Percentiles rank a stretch among this genome's conserved stretches.
phyloP scores from a whole-genome alignment of 2,888 invertebrate genomes.

The Crepidodera aurea region DNA sequence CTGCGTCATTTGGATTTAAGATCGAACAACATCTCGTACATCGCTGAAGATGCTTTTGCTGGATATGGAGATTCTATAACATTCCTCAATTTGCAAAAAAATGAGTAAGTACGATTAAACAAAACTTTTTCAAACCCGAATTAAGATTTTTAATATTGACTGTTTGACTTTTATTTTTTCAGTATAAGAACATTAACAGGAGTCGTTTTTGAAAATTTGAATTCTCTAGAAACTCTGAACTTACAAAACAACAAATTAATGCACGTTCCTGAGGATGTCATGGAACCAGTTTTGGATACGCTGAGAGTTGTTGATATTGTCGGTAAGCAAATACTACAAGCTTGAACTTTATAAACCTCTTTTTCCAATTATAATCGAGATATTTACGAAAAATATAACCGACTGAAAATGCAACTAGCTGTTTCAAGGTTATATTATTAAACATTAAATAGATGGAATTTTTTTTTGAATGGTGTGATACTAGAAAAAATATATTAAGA shows the following conservation, averaged over 20 bases:
- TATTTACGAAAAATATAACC: too few species aligned
- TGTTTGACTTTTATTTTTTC: constrained; percentile 54
- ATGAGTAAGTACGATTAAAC: constrained; percentile 76
- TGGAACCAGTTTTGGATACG: constrained; percentile 88
- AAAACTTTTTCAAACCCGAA: too few species aligned
- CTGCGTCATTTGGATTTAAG: constrained; percentile 88
- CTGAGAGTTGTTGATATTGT: constrained; percentile 87
- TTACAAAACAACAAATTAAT: constrained; percentile 88
- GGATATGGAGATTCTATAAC: constrained; percentile 91
- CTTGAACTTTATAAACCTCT: neutral
- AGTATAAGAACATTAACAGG: constrained; percentile 85
- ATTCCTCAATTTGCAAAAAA: constrained; percentile 91
- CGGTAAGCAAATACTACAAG: constrained; percentile 67
- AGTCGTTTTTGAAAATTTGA: constrained; percentile 86
- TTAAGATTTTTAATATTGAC: too few species aligned
- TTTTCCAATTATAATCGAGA: neutral
- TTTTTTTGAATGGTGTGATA: too few species aligned
- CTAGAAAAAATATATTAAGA: too few species aligned
- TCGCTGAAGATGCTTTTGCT: constrained; percentile 86
- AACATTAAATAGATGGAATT: too few species aligned
- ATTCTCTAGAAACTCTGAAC: constrained; percentile 87
- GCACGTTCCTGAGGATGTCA: constrained; percentile 85
- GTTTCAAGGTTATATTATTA: too few species aligned
- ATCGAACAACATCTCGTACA: constrained; percentile 84
- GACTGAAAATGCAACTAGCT: too few species aligned